Percentiles rank a stretch among this genome's conserved stretches.
Evolutionary conservation across 92 coral and sea anemone species (phyloP).

Genomic region (Zoanthus solanderi): DNA sequence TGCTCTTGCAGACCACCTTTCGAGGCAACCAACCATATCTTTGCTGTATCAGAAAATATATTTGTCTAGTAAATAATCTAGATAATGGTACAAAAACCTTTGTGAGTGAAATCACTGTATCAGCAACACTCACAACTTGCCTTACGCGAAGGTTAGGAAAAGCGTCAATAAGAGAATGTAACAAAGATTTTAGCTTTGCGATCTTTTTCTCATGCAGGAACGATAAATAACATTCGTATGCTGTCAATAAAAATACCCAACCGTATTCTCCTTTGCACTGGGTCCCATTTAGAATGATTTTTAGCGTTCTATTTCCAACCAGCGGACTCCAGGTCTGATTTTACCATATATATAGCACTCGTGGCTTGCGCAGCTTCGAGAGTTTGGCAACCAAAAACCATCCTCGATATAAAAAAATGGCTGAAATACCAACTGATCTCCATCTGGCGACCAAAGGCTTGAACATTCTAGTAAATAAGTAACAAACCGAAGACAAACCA

Average conservation of each 20-base stretch:
- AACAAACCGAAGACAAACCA: background rate
- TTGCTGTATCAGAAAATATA: slow-evolving; percentile 50
- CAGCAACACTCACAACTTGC: slow-evolving; percentile 47
- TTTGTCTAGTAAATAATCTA: slow-evolving; percentile 64
- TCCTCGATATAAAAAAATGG: slow-evolving; percentile 43
- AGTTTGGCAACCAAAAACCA: slow-evolving; percentile 21
- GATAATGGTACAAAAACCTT: slow-evolving; percentile 47
- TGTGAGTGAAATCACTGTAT: slow-evolving; percentile 52
- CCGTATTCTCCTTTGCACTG: slow-evolving; percentile 40
- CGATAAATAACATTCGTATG: slow-evolving; percentile 44
- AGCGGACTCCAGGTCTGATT: background rate
- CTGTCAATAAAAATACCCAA: slow-evolving; percentile 48
- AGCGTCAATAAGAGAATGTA: background rate
- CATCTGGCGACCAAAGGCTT: background rate
- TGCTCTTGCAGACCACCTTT: slow-evolving; percentile 3
- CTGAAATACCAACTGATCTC: background rate
- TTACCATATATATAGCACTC: background rate
- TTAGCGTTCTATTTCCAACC: background rate
- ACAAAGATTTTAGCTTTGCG: slow-evolving; percentile 18
- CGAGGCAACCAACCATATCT: slow-evolving; percentile 42
- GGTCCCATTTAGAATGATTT: slow-evolving; percentile 15
- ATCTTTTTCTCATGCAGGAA: slow-evolving; percentile 50
- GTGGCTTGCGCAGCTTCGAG: background rate
- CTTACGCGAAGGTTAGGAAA: slow-evolving; percentile 63
- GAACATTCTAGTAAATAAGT: background rate